These are phyloP conservation scores for Octonoba sinensis DNA, from an alignment of 2,888 invertebrate genomes.

Conservation along the genomic window DNA sequence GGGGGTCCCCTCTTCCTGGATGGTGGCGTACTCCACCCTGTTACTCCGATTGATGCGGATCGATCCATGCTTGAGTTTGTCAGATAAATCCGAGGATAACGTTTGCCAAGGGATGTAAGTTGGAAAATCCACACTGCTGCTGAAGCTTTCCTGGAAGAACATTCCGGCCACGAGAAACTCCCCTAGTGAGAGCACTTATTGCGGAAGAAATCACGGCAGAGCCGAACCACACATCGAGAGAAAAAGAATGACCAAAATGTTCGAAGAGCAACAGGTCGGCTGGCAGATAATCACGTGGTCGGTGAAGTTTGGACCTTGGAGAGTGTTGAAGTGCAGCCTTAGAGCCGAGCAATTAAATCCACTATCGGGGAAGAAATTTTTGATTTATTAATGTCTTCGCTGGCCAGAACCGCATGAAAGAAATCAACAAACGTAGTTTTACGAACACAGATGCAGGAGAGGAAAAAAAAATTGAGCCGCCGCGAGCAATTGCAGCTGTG, in stretches of 20 bases:
- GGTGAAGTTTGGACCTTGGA: slow-evolving; percentile 42
- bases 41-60: slow-evolving; percentile 66
- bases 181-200: not conserved
- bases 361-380: too few species aligned
- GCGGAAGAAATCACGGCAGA: too few species aligned
- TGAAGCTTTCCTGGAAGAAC: slow-evolving; percentile 66
- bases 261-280: slow-evolving; percentile 3
- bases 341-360: too few species aligned
- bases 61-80: slow-evolving; percentile 65
- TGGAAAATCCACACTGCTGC: slow-evolving; percentile 66
- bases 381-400: not conserved
- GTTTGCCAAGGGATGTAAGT: slow-evolving; percentile 67
- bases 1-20: slow-evolving; percentile 67
- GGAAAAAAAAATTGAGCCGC: too few species aligned
- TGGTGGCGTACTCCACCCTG: slow-evolving; percentile 66
- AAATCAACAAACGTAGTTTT: too few species aligned
- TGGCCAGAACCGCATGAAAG: slow-evolving; percentile 8
- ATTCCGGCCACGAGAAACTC: slow-evolving; percentile 9
- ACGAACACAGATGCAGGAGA: too few species aligned
- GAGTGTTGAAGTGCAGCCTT: too few species aligned
- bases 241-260: slow-evolving; percentile 1
- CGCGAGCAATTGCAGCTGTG: too few species aligned
- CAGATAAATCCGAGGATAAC: slow-evolving; percentile 66
- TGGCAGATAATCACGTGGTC: slow-evolving; percentile 12
- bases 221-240: too few species aligned